These are phyloP conservation scores for Micropoecilia bifurca DNA, from an alignment of 2,797 vertebrate species.

Conservation along the genomic window DNA sequence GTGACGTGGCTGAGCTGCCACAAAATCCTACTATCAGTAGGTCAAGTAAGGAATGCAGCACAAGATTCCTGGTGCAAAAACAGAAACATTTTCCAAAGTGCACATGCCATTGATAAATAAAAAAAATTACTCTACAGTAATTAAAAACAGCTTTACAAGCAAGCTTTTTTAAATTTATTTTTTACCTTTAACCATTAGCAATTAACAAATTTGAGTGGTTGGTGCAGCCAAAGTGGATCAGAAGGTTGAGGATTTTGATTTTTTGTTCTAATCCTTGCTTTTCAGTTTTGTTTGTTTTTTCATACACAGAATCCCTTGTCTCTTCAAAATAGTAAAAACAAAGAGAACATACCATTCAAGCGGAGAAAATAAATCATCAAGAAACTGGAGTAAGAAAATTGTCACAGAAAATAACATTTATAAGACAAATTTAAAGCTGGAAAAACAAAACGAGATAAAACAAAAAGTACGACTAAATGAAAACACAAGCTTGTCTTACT, in stretches of 20 bases:
- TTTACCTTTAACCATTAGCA: background rate
- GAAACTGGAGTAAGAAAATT: background rate
- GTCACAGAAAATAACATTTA: background rate
- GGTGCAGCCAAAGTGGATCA: background rate
- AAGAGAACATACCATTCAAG: background rate
- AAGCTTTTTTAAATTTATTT: background rate
- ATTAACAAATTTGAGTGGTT: background rate
- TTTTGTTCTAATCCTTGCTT: background rate
- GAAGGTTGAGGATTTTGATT: background rate
- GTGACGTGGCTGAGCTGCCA: background rate
- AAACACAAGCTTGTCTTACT: background rate
- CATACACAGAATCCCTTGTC: background rate
- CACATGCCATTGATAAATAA: background rate
- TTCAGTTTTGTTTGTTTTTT: background rate
- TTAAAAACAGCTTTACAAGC: background rate
- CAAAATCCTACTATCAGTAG: background rate
- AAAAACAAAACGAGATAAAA: too few species aligned
- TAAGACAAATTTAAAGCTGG: background rate
- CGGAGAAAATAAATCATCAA: background rate
- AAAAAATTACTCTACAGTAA: background rate
- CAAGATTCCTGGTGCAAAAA: background rate
- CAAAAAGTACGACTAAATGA: background rate
- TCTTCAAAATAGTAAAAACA: background rate
- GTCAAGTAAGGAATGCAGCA: background rate
- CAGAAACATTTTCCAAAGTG: background rate